Evolutionary conservation across 2,113 vertebrate genomes (phyloP), one percentile per base, ranked within the genome.

Genomic region (Siniperca chuatsi): DNA sequence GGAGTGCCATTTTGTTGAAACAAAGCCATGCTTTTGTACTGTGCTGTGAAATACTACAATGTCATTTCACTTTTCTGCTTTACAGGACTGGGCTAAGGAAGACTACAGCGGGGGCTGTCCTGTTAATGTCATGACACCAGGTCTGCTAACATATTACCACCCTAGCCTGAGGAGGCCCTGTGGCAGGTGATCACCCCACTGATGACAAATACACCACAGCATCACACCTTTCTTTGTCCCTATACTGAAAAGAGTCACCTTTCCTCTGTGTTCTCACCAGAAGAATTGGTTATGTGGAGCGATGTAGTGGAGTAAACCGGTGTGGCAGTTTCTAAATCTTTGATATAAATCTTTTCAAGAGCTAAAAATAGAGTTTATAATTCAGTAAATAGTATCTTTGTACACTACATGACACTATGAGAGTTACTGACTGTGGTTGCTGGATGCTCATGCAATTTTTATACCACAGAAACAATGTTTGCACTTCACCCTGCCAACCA

Each of bases 51-150:
- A 54, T 37, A 55, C 6, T 15, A 50, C n/a, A 42, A 21, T 55
- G 18, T 80, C n/a, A 84, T 29, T 58, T 57, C 42, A 35, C 25
- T 72, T 20, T 79, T 81, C 75, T 89, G 64, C 62, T 60, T 79
- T 86, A 21, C 87, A 96, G 96, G 94, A 96, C 65, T 96, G 95
- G 95, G 90, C 93, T 35, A 85, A 92, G 83, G 95, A 96, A 85
- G 79, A 92, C 42, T 96, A 93, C 80, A 95, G 86, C 9, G 93
- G 95, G 25, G 96, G 95, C 29, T 95, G 95, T 84, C 95, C 95
- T 33, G 94, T 96, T 35, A 96, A 93, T 66, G 90, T 96, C 77
- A 96, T 96, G 95, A 86, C 86, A n/a, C 96, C 95, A 6, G 95
- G 95, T n/a, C 89, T 95, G 84, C 89, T 95, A 57, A 96, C 94